These are phyloP conservation scores for Tonatia bakeri DNA, from an alignment of 2,113 vertebrate species.

Conservation along the genomic window DNA sequence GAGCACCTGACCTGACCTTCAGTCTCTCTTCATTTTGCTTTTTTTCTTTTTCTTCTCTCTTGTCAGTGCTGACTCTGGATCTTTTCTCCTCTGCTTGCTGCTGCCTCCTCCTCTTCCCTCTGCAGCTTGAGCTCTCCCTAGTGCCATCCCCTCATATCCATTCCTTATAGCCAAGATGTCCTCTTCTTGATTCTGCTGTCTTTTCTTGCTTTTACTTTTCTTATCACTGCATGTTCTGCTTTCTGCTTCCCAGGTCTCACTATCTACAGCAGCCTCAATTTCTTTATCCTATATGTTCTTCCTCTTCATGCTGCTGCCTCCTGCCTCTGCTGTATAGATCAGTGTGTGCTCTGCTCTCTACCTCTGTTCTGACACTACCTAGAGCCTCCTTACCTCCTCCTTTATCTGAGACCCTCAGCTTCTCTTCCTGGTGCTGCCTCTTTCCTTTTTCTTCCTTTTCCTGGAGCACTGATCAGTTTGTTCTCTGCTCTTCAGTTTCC, in stretches of 20 bases:
- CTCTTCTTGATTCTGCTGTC: not conserved
- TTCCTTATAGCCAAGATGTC: not conserved
- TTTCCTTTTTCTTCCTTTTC: constrained; percentile 60
- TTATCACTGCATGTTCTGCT: not conserved
- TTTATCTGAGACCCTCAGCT: not conserved
- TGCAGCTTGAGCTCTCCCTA: not conserved
- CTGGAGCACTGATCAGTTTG: not conserved
- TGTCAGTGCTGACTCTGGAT: not conserved
- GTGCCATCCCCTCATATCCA: not conserved
- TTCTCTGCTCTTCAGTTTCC: not conserved
- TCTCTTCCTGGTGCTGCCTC: not conserved
- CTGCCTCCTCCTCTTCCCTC: not conserved
- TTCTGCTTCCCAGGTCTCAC: not conserved
- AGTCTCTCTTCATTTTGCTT: not conserved
- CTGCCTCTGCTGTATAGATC: not conserved
- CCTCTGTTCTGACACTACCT: not conserved
- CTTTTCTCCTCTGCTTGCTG: not conserved
- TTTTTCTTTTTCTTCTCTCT: not conserved
- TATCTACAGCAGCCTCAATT: not conserved
- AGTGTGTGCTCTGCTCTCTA: accelerated
- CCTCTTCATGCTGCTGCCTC: not conserved
- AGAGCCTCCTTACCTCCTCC: too few species aligned
- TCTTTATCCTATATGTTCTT: not conserved
- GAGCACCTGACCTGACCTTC: not conserved
- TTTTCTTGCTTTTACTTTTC: constrained; percentile 20